phyloP scores from a whole-genome alignment of 2,888 invertebrate genomes.

The Arrhopalites spinosus region DNA sequence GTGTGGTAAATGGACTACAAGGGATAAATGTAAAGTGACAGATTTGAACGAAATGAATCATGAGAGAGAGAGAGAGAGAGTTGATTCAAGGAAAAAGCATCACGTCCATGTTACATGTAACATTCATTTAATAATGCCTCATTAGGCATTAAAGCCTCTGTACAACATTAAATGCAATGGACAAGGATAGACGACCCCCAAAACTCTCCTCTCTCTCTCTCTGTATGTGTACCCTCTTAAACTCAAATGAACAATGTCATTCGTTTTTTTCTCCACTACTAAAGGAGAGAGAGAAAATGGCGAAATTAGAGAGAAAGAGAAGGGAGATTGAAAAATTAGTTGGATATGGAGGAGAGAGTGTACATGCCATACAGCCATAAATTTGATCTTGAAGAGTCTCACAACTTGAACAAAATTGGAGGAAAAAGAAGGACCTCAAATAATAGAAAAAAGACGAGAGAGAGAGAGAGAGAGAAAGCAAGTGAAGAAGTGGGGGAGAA shows the following conservation, averaged over 20 bases:
- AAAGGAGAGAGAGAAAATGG: constrained; percentile 10
- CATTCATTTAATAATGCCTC: too few species aligned
- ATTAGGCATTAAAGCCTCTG: too few species aligned
- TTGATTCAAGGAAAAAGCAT: constrained; percentile 1
- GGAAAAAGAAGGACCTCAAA: background rate
- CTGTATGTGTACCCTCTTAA: background rate
- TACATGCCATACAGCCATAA: constrained; percentile 12
- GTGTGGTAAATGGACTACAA: background rate
- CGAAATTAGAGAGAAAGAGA: constrained; percentile 35
- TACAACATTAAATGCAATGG: too few species aligned
- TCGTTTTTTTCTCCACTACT: background rate
- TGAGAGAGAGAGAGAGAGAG: background rate
- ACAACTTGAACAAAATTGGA: background rate
- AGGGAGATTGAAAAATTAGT: constrained; percentile 31
- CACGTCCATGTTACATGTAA: background rate
- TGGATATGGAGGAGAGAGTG: constrained; percentile 3
- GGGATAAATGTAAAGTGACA: background rate
- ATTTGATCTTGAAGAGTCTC: constrained; percentile 17
- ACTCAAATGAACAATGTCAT: constrained; percentile 23
- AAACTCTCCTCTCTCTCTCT: background rate
- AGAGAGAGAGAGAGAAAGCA: background rate
- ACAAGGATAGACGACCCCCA: too few species aligned
- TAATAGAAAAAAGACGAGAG: background rate
- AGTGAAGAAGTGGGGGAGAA: background rate
- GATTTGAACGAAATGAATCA: background rate